Base-by-base conservation (phyloP, 2,888 invertebrate species). In the Cheilosia vernalis region DNA sequence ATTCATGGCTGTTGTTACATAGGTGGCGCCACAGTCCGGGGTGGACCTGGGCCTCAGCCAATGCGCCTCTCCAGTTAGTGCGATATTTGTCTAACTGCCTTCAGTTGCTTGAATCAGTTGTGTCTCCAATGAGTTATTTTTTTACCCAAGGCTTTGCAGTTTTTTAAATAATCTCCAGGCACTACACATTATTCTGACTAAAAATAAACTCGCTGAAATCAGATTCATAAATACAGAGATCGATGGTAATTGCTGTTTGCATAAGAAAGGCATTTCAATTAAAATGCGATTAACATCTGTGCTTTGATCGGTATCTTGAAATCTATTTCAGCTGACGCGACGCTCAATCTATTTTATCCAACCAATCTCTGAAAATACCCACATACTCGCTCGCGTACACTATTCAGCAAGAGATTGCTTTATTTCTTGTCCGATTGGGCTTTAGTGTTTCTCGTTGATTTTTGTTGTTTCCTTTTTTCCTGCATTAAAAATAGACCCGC, bases 401-500 rank as follows among this genome's bases (percentile, higher is more conserved):
- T 9, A 40, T 53, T 53, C 66, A 27, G 53, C 4, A 1, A 66
- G 47, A 49, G 10, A 51, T 21, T 24, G 24, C 24, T 51, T 9
- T n/a, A 33, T 47, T 47, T 49, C 40, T 44, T 44, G 15, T 60
- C 33, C 27, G 58, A 30, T 67, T 81, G 63, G 44, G 56, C 56
- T 63, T 81, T 49, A 21, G 44, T 60, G 21, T 74, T 69, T 81
- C 27, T 27, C 58, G 63, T 63, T 42, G 30, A 58, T 58, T 70
- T 61, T 69, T 74, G 74, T 77, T 77, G 60, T 72, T 82, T 82
- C 64, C 63, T 27, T 72, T 76, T 79, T 70, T 77, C 82, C 82
- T 82, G 70, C 51, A 56, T 81, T 82, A 82, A 77, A 82, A 82
- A 82, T 82, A 82, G 70, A 24, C 47, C 21, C 56, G 30, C 27